Evolutionary conservation across 2,113 vertebrate species (phyloP).

Genomic region (Xenus cinereus): DNA sequence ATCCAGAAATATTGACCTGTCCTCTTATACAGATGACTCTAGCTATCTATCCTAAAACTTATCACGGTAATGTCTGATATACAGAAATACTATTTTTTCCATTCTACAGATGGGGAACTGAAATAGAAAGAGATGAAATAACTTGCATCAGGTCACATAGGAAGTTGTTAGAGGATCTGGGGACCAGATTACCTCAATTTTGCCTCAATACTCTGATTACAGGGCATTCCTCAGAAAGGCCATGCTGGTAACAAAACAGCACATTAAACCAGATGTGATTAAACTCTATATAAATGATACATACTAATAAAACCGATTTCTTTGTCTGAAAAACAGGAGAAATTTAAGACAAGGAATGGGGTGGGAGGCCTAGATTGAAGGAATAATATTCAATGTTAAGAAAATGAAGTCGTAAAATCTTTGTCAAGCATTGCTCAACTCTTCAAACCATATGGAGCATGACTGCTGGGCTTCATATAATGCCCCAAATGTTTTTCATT

Average conservation of each 20-base stretch:
- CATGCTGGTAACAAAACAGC: background rate
- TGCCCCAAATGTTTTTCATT: slow-evolving; percentile 61
- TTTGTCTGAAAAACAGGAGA: slow-evolving; percentile 24
- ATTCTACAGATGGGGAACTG: background rate
- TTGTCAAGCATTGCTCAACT: slow-evolving; percentile 59
- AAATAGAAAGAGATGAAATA: background rate
- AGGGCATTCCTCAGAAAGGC: background rate
- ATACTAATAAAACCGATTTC: slow-evolving; percentile 19
- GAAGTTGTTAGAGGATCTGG: background rate
- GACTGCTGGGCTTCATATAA: slow-evolving; percentile 61
- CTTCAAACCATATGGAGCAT: slow-evolving; percentile 64
- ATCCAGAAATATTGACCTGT: slow-evolving; percentile 1
- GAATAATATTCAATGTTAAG: slow-evolving; percentile 62
- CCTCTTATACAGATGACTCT: background rate
- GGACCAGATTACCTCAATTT: background rate
- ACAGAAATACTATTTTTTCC: background rate
- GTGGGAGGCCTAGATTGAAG: slow-evolving; percentile 24
- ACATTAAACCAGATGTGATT: slow-evolving; percentile 4
- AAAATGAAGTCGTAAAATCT: slow-evolving; percentile 68
- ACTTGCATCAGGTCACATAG: background rate
- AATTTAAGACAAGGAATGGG: slow-evolving; percentile 31
- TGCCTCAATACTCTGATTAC: background rate
- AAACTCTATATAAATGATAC: background rate
- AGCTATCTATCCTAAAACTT: slow-evolving; percentile 9
- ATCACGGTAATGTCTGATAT: background rate